Evolutionary conservation across 2,113 vertebrate species (phyloP).

Genomic region (Cavia aperea): DNA sequence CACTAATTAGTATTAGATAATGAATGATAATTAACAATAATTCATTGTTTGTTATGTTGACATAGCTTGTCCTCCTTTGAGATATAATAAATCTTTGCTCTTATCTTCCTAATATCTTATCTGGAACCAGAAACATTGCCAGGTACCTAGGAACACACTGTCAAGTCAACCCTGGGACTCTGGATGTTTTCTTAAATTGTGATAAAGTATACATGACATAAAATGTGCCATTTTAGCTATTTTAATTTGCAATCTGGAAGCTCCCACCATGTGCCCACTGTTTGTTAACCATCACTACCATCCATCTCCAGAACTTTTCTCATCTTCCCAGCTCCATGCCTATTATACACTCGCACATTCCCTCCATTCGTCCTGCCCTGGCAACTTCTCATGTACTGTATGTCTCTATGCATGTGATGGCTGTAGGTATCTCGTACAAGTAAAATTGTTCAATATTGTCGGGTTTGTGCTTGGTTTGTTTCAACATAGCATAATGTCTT

Average conservation of each 20-base stretch:
- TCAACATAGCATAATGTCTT: background rate
- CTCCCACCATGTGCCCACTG: background rate
- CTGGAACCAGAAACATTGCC: background rate
- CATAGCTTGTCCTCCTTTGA: background rate
- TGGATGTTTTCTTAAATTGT: background rate
- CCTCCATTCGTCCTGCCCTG: background rate
- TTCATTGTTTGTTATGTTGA: background rate
- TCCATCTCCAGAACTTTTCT: background rate
- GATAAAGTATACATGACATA: background rate
- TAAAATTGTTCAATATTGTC: background rate
- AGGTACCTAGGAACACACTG: background rate
- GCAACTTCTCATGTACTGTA: background rate
- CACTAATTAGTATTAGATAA: background rate
- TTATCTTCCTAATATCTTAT: background rate
- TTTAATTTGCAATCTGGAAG: background rate
- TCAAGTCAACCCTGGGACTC: background rate
- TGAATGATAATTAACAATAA: background rate
- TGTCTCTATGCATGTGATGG: background rate
- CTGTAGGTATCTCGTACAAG: background rate
- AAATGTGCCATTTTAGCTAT: background rate
- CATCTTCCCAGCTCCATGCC: background rate
- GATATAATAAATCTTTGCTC: background rate
- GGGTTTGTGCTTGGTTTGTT: background rate
- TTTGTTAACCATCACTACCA: too few species aligned
- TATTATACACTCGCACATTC: background rate